Evolutionary conservation across 2,113 vertebrate genomes (phyloP), one percentile per base, ranked within the genome.

Genomic region (Indicator indicator): DNA sequence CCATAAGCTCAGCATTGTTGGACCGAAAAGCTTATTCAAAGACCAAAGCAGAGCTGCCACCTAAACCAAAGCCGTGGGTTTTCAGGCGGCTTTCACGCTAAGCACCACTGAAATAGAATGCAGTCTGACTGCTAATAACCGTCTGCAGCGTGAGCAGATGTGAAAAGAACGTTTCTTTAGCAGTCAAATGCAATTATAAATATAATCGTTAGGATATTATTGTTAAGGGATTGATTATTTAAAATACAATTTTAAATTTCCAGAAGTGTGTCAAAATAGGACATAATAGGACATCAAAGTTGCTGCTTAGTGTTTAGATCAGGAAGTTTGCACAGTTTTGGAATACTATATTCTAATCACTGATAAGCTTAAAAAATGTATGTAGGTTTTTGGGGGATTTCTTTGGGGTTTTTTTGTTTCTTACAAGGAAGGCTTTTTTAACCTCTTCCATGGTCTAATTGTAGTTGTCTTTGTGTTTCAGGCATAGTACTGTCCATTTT

Each of bases 101-200:
- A 46, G 11, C 3, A 1, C 23, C 8, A 0, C 15, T 5, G 5
- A 54, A 44, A 6, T 8, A 6, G 6, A 18, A 1, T 2, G 6
- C 13, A 17, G 16, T 9, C 2, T 24, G 26, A 59, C 26, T 10
- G 12, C n/a, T 54, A 9, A 27, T 8, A 36, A 15, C 13, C 13
- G 32, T 33, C 23, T 63, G 33, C 33, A 5, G 1, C 8, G 15
- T 27, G 23, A 27, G 4, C 2, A 1, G 32, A 11, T 12, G 10
- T 7, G 13, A 44, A 30, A 15, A 33, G 32, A 62, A 56, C 2
- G 30, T n/a, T 20, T 3, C 9, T 69, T 32, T 6, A 42, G 15
- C 16, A 67, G 55, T 70, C 15, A 36, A 54, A 60, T 1, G 15
- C 10, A 9, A 2, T 15, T 36, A 1, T 30, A 18, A 28, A 13